phyloP scores from a whole-genome alignment of 2,888 invertebrate genomes.

The Metalampra italica region DNA sequence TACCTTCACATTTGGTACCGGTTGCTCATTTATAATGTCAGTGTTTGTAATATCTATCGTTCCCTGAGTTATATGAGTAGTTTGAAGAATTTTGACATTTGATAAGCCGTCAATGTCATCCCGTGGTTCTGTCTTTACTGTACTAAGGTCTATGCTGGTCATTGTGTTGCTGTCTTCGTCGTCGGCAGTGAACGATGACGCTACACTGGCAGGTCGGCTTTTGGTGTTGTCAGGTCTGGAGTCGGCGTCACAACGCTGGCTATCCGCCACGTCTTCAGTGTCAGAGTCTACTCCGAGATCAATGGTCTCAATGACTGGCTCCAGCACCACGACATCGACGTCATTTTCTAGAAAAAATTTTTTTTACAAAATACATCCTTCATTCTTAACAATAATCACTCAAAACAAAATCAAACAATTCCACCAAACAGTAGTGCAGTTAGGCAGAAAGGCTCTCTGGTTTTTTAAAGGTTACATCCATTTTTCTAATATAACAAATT shows the following conservation, averaged over 20 bases:
- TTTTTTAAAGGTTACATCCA: too few species aligned
- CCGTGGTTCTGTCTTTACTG: conserved; percentile 12
- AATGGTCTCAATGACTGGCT: conserved; percentile 54
- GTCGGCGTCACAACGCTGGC: neutral
- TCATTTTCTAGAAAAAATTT: conserved; percentile 33
- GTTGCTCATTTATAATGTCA: neutral
- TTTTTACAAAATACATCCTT: neutral
- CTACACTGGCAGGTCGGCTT: neutral
- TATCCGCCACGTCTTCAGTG: conserved; percentile 13
- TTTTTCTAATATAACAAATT: too few species aligned
- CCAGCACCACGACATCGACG: conserved; percentile 46
- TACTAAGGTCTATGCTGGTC: neutral
- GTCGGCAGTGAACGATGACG: neutral
- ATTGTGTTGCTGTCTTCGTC: neutral
- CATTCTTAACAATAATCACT: too few species aligned
- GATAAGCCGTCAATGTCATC: conserved; percentile 14
- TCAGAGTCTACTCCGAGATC: conserved; percentile 43
- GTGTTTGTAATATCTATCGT: neutral
- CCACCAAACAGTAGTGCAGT: neutral
- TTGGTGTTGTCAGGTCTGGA: neutral
- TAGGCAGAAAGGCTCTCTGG: too few species aligned
- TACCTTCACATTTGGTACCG: neutral
- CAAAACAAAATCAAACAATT: too few species aligned
- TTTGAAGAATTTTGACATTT: conserved; percentile 15
- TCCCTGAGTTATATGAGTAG: conserved; percentile 14